Evolutionary conservation across 2,797 vertebrate genomes (phyloP), one percentile per base, ranked within the genome.

Genomic region (Crocodylus rhombifer): DNA sequence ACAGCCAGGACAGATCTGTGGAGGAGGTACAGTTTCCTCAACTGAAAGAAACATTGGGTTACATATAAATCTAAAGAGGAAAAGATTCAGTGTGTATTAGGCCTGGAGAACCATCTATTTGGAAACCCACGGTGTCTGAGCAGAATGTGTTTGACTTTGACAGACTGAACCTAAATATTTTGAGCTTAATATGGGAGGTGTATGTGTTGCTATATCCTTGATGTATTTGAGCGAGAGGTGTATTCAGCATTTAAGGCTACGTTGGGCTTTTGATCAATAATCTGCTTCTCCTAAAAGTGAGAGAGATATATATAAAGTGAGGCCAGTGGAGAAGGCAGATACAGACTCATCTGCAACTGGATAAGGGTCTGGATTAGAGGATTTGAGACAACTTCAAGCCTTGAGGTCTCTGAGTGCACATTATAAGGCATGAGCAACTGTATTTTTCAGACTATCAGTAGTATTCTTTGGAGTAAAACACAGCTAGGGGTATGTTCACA

Each of bases 21-120:
- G 76, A 75, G 84, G 67, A 65, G 2, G 6, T 25, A 67, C 42
- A 0, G 4, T 30, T 26, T 94, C 86, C 4, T 88, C 7, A 76
- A 1, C 97, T 97, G 93, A 87, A 96, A 94, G 89, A 93, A 87
- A 69, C 28, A 91, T 77, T 20, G 89, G 14, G n/a, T 61, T 79
- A 91, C 74, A 74, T 21, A 28, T 61, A 89, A 64, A 76, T 84
- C 26, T 23, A 82, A 82, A 77, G 26, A 91, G 23, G 42, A 78
- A 79, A 86, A 86, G 25, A 80, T 65, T 87, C 30, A 74, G 0
- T 0, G 2, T 25, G 76, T n/a, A 23, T 28, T 33, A 84, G 62
- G 3, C 61, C 76, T 9, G 28, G 23, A 3, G 62, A 88, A 82
- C 3, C 20, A 25, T 10, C 51, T n/a, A 60, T 51, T 82, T 78